phyloP scores from a whole-genome alignment of 2,113 vertebrate species.

The zebrafish (Danio rerio) region GRCz12tu NC_133194.1:23878501-23879000 shows the following conservation, averaged over 20 bases:
- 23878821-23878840: background rate
- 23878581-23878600: background rate
- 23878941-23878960: background rate
- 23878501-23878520: conserved; percentile 24
- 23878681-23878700: conserved; percentile 38
- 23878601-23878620: conserved; percentile 8
- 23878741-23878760: conserved; percentile 43
- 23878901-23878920: background rate
- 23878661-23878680: background rate
- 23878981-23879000: background rate
- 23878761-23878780: conserved; percentile 25
- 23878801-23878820: conserved; percentile 33
- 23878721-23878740: conserved; percentile 24
- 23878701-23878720: conserved; percentile 23
- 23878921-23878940: background rate
- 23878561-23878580: conserved; percentile 17
- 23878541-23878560: conserved; percentile 15
- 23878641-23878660: conserved; percentile 19
- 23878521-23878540: conserved; percentile 38
- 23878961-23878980: background rate
- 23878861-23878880: background rate
- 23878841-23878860: background rate
- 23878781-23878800: conserved; percentile 24
- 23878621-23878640: conserved; percentile 35
- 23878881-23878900: background rate